Base-by-base conservation (phyloP, 2,797 vertebrate genomes). In the Sebastes nivosus region DNA sequence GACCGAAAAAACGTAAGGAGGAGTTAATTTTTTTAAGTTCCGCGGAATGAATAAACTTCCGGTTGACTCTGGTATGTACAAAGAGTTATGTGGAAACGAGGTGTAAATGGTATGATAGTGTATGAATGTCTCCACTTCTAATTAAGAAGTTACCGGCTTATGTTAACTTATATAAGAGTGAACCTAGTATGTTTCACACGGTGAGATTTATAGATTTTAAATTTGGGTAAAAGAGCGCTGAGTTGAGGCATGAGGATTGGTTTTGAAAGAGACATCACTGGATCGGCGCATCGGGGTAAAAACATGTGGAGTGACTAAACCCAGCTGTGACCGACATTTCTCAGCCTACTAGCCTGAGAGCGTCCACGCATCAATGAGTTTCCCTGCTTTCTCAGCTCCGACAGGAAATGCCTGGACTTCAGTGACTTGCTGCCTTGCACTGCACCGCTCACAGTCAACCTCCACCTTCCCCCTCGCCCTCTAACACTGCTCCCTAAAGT, bases 381-480 rank as follows among this genome's bases (percentile, higher is more conserved):
- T 67, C 42, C 61, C 59, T 42, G 66, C 67, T 70, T 64, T 67
- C 71, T 83, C 80, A 66, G 80, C n/a, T 60, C 67, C 67, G 27
- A 66, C 77, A 83, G 87, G 87, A 84, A 90, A 86, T 75, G 77
- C 75, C 81, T 22, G 76, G 72, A 82, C 70, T 24, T 79, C n/a
- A 78, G 67, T 9, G 36, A 42, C 65, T 54, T 25, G 58, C 61
- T 69, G 69, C 29, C 10, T 30, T 30, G 16, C 61, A 8, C 54
- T 11, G 69, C 50, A 16, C 50, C 50, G 50, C 32, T 61, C 36
- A 6, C 29, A 58, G 32, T 24, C 65, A 52, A 75, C 71, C 69
- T 57, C 66, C 20, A 32, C 70, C 67, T 38, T 27, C 70, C 74
- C 38, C 57, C 13, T 20, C 29, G 0, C 46, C 29, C 38, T 58